These are phyloP conservation scores for Cryptosula pallasiana DNA, from an alignment of 2,888 invertebrate species.

Conservation along the genomic window DNA sequence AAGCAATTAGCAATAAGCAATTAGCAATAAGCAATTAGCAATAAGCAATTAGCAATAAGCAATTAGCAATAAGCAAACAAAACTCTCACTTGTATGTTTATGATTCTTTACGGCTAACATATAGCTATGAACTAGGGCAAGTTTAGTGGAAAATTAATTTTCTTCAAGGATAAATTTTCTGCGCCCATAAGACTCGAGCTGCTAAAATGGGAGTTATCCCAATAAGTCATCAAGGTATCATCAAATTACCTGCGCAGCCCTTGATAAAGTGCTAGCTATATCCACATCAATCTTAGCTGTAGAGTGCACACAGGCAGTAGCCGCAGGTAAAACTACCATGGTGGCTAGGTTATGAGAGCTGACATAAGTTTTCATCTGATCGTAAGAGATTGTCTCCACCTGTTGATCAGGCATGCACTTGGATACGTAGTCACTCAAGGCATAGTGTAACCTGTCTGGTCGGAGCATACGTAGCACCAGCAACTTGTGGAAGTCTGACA, in stretches of 20 bases:
- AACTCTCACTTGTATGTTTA: too few species aligned
- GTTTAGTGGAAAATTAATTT: too few species aligned
- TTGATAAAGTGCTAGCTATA: slow-evolving; percentile 35
- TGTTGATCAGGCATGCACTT: slow-evolving; percentile 35
- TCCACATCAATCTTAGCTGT: slow-evolving; percentile 36
- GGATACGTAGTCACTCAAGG: slow-evolving; percentile 41
- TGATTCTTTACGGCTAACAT: too few species aligned
- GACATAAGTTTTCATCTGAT: slow-evolving; percentile 32
- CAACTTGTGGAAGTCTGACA: slow-evolving; percentile 41
- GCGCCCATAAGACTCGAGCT: too few species aligned
- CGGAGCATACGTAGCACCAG: slow-evolving; percentile 49
- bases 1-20: too few species aligned
- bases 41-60: too few species aligned
- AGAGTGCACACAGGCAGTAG: slow-evolving; percentile 29
- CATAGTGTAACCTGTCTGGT: slow-evolving; percentile 47
- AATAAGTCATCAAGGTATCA: too few species aligned
- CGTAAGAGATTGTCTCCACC: slow-evolving; percentile 35
- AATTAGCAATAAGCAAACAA: too few species aligned
- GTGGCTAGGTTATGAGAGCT: slow-evolving; percentile 36
- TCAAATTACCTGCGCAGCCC: slow-evolving; percentile 39
- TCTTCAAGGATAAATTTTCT: too few species aligned
- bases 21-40: too few species aligned
- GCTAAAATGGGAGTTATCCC: too few species aligned
- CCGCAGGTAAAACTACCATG: slow-evolving; percentile 39
- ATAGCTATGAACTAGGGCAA: too few species aligned